phyloP scores from a whole-genome alignment of 2,113 vertebrate species.

The Apteryx mantelli region DNA sequence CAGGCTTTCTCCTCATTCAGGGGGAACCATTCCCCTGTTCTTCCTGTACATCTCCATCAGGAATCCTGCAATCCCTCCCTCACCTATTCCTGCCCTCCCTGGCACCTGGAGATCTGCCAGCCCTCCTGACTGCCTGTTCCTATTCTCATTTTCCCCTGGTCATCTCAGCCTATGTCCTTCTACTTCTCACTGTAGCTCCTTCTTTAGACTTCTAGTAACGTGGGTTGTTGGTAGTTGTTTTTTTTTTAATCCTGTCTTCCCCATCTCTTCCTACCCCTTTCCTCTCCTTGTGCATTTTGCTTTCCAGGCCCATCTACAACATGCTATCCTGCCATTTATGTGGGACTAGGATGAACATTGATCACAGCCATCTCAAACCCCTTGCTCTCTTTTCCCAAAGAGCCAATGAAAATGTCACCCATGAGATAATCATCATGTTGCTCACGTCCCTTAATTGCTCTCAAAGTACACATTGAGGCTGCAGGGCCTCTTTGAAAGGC shows the following conservation, averaged over 20 bases:
- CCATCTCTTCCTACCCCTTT: not conserved
- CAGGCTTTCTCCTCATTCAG: not conserved
- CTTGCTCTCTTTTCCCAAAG: conserved; percentile 19
- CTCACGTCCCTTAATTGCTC: conserved; percentile 69
- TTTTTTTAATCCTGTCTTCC: not conserved
- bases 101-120: not conserved
- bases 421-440: conserved; percentile 62
- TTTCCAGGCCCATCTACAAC: not conserved
- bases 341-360: conserved; percentile 13
- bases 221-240: not conserved
- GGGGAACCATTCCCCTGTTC: not conserved
- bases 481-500: conserved; percentile 56
- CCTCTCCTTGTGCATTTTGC: not conserved
- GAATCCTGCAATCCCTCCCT: not conserved
- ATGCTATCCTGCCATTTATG: not conserved
- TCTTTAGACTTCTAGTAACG: not conserved
- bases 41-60: not conserved
- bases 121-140: not conserved
- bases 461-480: not conserved
- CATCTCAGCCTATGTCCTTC: not conserved
- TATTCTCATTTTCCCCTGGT: not conserved
- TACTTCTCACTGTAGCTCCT: not conserved
- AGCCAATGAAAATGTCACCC: conserved; percentile 58
- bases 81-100: not conserved
- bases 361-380: conserved; percentile 43